Conservation (phyloP, 1,140 invertebrate species). For the Cheumatopsyche charites region DNA sequence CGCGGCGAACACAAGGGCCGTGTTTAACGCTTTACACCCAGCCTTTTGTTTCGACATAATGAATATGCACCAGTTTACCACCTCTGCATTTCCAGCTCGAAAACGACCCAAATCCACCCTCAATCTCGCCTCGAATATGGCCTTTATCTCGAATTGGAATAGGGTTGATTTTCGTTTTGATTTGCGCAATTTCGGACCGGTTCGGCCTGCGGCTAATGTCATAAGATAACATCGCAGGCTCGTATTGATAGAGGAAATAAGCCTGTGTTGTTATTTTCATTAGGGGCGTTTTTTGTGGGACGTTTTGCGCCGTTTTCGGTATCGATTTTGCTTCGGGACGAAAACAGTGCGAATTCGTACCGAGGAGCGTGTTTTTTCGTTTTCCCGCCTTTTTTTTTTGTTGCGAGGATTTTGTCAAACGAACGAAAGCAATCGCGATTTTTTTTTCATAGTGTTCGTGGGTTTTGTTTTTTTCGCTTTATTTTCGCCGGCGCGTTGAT, state of each 20-base stretch:
- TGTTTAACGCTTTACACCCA: constrained; percentile 49
- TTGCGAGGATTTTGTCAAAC: no score
- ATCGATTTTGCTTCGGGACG: constrained; percentile 46
- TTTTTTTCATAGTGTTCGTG: neutral
- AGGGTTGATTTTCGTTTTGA: neutral
- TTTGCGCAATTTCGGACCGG: neutral
- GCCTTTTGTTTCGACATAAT: constrained; percentile 49
- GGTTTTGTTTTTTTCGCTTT: neutral
- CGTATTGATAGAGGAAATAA: constrained; percentile 43
- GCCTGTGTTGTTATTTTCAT: constrained; percentile 45
- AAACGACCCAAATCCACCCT: constrained; percentile 36
- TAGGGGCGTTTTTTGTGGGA: constrained; percentile 45
- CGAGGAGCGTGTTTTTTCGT: no score
- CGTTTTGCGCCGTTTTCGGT: constrained; percentile 40
- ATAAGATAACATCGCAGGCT: constrained; percentile 47
- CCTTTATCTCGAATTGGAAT: constrained; percentile 5
- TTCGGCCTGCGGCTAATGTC: constrained; percentile 40
- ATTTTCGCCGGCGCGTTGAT: no score
- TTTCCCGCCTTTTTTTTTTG: neutral
- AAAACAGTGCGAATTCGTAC: constrained; percentile 22
- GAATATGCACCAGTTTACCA: constrained; percentile 50
- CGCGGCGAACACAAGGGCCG: constrained; percentile 37
- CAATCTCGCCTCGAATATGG: constrained; percentile 16
- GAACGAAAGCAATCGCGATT: neutral
- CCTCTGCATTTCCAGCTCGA: constrained; percentile 30